Evolutionary conservation across 2,888 invertebrate species (phyloP), one percentile per base, ranked within the genome.

Genomic region (Syrista parreyssii): DNA sequence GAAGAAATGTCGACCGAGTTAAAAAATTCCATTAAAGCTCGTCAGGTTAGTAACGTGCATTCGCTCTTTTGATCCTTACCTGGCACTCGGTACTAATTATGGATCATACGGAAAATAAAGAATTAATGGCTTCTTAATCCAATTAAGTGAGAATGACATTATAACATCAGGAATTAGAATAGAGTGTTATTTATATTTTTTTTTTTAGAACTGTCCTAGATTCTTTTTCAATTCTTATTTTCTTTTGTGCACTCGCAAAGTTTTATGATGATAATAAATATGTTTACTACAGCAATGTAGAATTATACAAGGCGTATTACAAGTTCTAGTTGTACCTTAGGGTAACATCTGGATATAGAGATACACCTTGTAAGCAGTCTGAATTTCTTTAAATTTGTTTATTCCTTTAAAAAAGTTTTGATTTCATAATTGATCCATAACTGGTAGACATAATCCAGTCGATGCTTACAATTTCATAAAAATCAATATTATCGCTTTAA

Each of bases 31-130:
- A 85, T 88, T 86, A 87, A 84, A 87, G 83, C 83, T 78, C 83
- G 87, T 86, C 88, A 89, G 88, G 89, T 89, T 89, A 90, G 89
- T 89, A 89, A 88, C 84, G 87, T 84, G 85, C 86, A 82, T 83
- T 84, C 82, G 82, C 82, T 84, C 79, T 81, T 83, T 85, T 82
- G 79, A 84, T 80, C 79, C 75, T 77, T 72, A 68, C 33, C 75
- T 34, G 68, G 73, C 68, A 74, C 74, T 74, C 78, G 30, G 69
- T 78, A 79, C 76, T 40, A 78, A 81, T 79, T 77, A 76, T 55
- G 78, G 79, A 76, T 80, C 73, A 75, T 55, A 12, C 2, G 55
- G 55, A 23, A 55, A 34, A 34, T 34, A 34, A 23, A 23, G 55
- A 55, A 55, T 9, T 55, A 55, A 55, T 9, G 55, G 9, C 23